Conservation (phyloP, 1,140 invertebrate genomes). For the Mercenaria mercenaria region DNA sequence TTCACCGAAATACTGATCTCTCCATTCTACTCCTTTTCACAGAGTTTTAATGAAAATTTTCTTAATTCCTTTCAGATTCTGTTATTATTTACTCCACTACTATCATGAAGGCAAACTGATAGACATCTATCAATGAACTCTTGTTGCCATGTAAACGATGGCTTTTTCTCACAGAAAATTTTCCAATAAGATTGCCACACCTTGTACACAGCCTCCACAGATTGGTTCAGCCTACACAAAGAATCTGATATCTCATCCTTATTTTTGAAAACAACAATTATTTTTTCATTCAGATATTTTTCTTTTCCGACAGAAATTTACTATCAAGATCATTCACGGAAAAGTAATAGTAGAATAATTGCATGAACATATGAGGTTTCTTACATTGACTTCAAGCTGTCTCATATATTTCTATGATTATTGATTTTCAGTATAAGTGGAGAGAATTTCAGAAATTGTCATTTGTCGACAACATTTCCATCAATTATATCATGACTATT, state of each 20-base stretch:
- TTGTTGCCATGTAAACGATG: not conserved
- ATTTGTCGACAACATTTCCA: not conserved
- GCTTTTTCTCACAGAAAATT: slow-evolving; percentile 10
- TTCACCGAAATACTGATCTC: too few relatives aligned
- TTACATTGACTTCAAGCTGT: too few relatives aligned
- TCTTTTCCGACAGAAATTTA: too few relatives aligned
- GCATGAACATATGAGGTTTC: too few relatives aligned
- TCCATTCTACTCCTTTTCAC: too few relatives aligned
- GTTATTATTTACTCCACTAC: too few relatives aligned
- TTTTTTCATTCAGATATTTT: too few relatives aligned
- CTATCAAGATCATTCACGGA: too few relatives aligned
- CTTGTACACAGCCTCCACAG: not conserved
- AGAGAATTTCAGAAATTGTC: not conserved
- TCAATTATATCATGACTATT: not conserved
- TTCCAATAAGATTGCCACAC: not conserved
- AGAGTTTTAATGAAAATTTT: too few relatives aligned
- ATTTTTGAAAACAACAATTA: not conserved
- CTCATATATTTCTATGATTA: not conserved
- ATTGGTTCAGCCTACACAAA: not conserved
- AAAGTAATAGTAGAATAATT: too few relatives aligned
- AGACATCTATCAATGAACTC: not conserved
- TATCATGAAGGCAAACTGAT: too few relatives aligned
- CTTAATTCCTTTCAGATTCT: too few relatives aligned
- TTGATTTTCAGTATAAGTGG: not conserved
- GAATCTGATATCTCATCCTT: not conserved